Evolutionary conservation across 2,797 vertebrate genomes (phyloP).

Genomic region (Cuculus canorus): DNA sequence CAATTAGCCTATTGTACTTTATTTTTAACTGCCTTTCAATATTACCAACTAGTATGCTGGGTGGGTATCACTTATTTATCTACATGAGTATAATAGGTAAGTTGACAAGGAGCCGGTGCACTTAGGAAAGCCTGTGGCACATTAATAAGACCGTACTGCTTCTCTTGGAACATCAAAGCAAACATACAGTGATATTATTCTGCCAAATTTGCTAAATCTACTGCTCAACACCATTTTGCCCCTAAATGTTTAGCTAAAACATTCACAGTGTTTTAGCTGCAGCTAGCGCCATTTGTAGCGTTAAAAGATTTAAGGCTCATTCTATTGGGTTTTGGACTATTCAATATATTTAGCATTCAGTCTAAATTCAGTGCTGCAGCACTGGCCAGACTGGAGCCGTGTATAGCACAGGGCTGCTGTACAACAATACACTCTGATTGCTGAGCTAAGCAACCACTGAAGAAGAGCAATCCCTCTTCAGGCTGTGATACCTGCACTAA

Average conservation of each 20-base stretch:
- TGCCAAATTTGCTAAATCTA: background rate
- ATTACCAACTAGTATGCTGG: background rate
- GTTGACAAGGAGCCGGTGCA: background rate
- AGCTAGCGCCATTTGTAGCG: background rate
- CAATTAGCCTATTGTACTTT: too few species aligned
- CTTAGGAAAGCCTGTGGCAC: background rate
- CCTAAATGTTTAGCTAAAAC: too few species aligned
- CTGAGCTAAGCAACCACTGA: background rate
- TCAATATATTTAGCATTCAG: background rate
- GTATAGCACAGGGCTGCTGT: background rate
- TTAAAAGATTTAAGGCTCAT: background rate
- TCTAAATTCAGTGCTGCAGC: background rate
- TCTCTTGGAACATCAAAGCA: background rate
- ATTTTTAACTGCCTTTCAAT: background rate
- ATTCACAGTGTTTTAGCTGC: background rate
- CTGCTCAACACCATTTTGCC: background rate
- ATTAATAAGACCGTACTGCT: background rate
- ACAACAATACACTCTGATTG: background rate
- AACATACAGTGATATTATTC: background rate
- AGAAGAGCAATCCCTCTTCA: background rate
- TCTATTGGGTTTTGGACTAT: background rate
- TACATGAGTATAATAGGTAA: background rate
- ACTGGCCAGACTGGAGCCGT: background rate
- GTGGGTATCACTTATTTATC: background rate
- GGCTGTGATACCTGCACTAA: background rate